Base-by-base conservation (phyloP, 2,797 vertebrate genomes). In the Tragopan temminckii region DNA sequence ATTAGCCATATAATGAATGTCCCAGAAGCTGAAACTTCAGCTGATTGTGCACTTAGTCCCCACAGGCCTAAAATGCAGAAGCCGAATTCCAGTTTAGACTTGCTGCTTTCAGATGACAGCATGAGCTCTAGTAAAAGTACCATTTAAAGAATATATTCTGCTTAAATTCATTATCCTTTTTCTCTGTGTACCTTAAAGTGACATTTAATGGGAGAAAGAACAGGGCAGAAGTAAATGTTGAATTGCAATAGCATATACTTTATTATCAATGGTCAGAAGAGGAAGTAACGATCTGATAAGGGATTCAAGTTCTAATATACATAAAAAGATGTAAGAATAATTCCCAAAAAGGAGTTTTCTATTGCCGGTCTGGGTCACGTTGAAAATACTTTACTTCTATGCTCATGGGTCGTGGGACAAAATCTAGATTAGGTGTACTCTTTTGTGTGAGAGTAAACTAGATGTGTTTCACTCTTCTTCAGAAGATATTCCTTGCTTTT, bases 11-110 rank as follows among this genome's bases (percentile, higher is more conserved):
- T 93, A 93, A 91, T 89, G 74, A 91, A 87, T 86, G 74, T 45
- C 78, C 72, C 87, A 89, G 82, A 95, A 94, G 74, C 8, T 74
- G 71, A 81, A 92, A 80, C 33, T 95, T 93, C 77, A 88, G 57
- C 48, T 84, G 78, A 74, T 46, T 72, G 74, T 76, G 17, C n/a
- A 45, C 86, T 91, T 7, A 3, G 52, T 53, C 48, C 70, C 63
- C 19, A 70, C 14, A 77, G 85, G 57, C 66, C 57, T 64, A 74
- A 89, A 85, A 79, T 8, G 8, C 35, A 84, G 80, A 88, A 94
- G 16, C 17, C 61, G 67, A 81, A 84, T 92, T 91, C 52, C 33
- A 64, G 77, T 53, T 92, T 72, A 92, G 80, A 89, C 57, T 38
- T 74, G 45, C 43, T 88, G 55, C 52, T 93, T 92, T 91, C 61